Conservation (phyloP, 2,113 vertebrate genomes). For the Illadopsis cleaveri region DNA sequence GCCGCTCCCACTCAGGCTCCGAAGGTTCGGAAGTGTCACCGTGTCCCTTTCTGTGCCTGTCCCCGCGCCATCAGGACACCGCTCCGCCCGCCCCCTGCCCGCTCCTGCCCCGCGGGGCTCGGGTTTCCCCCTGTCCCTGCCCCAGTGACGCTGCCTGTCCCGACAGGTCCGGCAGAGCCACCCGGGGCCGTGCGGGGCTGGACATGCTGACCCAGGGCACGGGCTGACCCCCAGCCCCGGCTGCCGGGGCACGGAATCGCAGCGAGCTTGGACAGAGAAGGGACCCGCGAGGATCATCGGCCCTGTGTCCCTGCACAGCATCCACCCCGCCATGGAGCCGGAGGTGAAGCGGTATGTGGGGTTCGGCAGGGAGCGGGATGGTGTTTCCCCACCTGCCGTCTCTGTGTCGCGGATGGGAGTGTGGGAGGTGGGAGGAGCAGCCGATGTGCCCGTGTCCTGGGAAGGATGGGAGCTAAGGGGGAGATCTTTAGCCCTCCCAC, state of each 20-base stretch:
- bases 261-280: fast-evolving
- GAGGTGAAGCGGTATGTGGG: slow-evolving; percentile 18
- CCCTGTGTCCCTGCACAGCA: background rate
- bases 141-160: background rate
- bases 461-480: background rate
- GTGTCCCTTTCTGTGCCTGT: background rate
- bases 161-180: background rate
- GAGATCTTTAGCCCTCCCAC: background rate
- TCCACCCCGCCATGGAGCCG: background rate
- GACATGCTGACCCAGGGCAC: background rate
- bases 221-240: background rate
- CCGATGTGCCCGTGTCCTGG: background rate
- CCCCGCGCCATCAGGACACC: no score
- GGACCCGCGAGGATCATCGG: background rate
- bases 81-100: background rate
- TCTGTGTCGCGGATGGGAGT: fast-evolving
- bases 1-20: background rate
- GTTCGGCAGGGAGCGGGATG: background rate
- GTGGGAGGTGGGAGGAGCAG: background rate
- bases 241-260: fast-evolving
- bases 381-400: fast-evolving
- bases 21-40: background rate
- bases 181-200: background rate
- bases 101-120: background rate
- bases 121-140: background rate